phyloP scores from a whole-genome alignment of 1,140 invertebrate genomes.

The Drosophila burlai region DNA sequence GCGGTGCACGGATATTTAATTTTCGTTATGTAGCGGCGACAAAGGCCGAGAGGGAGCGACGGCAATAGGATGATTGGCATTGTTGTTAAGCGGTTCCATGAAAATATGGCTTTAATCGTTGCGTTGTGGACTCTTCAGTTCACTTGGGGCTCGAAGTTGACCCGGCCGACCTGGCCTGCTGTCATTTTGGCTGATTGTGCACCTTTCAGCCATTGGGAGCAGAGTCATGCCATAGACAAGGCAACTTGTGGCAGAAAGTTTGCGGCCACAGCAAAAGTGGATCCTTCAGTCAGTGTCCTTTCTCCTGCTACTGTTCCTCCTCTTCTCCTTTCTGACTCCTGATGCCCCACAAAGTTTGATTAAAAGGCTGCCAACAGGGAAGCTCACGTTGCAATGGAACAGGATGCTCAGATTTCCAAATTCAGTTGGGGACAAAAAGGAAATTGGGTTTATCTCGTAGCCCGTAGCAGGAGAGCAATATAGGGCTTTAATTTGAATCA shows the following conservation, averaged over 20 bases:
- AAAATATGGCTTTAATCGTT: conserved; percentile 44
- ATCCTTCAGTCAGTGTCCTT: conserved; percentile 8
- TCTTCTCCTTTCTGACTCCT: background rate
- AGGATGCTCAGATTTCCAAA: conserved; percentile 26
- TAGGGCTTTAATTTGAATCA: background rate
- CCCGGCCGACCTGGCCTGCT: conserved; percentile 20
- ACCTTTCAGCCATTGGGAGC: conserved; percentile 4
- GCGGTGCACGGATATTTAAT: conserved; percentile 51
- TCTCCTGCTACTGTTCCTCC: background rate
- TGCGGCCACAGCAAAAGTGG: conserved; percentile 21
- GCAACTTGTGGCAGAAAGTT: conserved; percentile 34
- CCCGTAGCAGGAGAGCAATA: background rate
- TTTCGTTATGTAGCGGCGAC: conserved; percentile 53
- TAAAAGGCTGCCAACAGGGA: conserved; percentile 25
- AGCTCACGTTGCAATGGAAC: conserved; percentile 29
- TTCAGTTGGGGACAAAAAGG: conserved; percentile 8
- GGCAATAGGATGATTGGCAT: conserved; percentile 54
- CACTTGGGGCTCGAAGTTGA: conserved; percentile 13
- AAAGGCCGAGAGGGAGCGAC: background rate
- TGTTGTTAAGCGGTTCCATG: conserved; percentile 38
- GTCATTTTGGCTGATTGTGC: conserved; percentile 50
- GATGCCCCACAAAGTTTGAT: conserved; percentile 39
- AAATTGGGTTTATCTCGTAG: conserved; percentile 32
- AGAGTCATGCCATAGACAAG: conserved; percentile 1
- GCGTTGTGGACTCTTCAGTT: background rate